These are phyloP conservation scores for Anagrus nilaparvatae DNA, from an alignment of 1,140 invertebrate species.

Conservation along the genomic window DNA sequence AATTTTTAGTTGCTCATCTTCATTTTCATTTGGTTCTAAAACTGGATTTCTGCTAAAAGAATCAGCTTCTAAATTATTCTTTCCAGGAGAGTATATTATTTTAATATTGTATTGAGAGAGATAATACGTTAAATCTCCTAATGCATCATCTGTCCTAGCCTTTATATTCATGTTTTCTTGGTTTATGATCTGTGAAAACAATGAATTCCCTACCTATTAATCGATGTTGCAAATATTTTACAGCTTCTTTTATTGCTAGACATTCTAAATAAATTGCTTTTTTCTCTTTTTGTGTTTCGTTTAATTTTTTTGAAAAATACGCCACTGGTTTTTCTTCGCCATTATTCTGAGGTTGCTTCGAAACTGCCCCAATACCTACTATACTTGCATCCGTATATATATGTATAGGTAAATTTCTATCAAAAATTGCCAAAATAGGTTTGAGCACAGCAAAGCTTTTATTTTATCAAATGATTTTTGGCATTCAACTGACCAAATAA, in stretches of 20 bases:
- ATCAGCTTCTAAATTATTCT: slow-evolving; percentile 15
- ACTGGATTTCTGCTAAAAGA: slow-evolving; percentile 6
- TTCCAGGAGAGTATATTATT: slow-evolving; percentile 14
- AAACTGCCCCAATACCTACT: slow-evolving; percentile 13
- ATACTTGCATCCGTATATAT: slow-evolving; percentile 18
- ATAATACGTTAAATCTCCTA: background rate
- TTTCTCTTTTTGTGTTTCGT: slow-evolving; percentile 7
- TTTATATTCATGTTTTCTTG: slow-evolving; percentile 14
- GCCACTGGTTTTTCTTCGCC: slow-evolving; percentile 10
- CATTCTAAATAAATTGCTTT: slow-evolving; percentile 15
- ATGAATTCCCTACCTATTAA: slow-evolving; percentile 11
- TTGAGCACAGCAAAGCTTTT: slow-evolving; percentile 16
- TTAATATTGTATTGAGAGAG: slow-evolving; percentile 2
- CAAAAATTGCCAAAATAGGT: slow-evolving; percentile 20
- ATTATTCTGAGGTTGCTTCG: slow-evolving; percentile 14
- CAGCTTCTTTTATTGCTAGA: slow-evolving; percentile 16
- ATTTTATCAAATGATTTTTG: slow-evolving; percentile 15
- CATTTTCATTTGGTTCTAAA: slow-evolving; percentile 3
- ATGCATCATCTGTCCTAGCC: background rate
- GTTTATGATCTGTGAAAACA: slow-evolving; percentile 15
- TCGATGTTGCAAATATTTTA: slow-evolving; percentile 10
- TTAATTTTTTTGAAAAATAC: slow-evolving; percentile 15
- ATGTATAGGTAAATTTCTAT: slow-evolving; percentile 14
- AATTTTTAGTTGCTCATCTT: slow-evolving; percentile 2
- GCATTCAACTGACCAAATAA: slow-evolving; percentile 16